Percentiles rank a stretch among this genome's conserved stretches.
phyloP scores from a whole-genome alignment of 2,113 vertebrate genomes.

The Podocnemis expansa region DNA sequence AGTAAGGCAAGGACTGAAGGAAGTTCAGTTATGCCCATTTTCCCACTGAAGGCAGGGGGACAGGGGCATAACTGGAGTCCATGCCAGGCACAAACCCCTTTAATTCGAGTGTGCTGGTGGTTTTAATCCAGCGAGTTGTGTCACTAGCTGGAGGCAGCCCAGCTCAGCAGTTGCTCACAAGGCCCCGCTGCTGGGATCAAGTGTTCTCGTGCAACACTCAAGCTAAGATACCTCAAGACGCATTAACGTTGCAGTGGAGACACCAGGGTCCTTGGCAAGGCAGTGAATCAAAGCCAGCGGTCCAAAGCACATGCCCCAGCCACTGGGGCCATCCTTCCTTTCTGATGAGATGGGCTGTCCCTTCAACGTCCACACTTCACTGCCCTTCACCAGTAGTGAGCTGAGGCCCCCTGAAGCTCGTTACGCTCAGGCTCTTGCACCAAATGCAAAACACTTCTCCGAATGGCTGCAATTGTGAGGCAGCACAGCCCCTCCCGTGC shows the following conservation, averaged over 20 bases:
- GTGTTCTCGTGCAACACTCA: too few species aligned
- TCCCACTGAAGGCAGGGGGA: background rate
- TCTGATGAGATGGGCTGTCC: background rate
- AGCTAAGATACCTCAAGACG: background rate
- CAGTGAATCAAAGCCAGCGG: background rate
- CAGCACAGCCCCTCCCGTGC: background rate
- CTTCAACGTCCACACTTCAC: background rate
- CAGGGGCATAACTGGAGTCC: background rate
- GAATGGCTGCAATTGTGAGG: background rate
- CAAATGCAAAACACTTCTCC: background rate
- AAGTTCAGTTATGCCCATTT: background rate
- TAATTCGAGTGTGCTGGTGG: background rate
- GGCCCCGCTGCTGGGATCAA: background rate
- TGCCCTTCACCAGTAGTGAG: background rate
- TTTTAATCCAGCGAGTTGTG: background rate
- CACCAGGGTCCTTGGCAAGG: background rate
- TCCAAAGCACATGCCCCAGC: background rate
- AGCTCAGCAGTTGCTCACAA: background rate
- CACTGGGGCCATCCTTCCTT: background rate
- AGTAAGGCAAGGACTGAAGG: background rate
- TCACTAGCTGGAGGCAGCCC: background rate
- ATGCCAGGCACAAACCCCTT: background rate
- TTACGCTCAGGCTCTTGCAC: background rate
- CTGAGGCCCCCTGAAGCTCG: accelerated
- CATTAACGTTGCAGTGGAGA: background rate